Percentiles rank a stretch among this genome's conserved stretches.
These are phyloP conservation scores for Callimorpha dominula DNA, from an alignment of 2,888 invertebrate genomes.

Conservation along the genomic window DNA sequence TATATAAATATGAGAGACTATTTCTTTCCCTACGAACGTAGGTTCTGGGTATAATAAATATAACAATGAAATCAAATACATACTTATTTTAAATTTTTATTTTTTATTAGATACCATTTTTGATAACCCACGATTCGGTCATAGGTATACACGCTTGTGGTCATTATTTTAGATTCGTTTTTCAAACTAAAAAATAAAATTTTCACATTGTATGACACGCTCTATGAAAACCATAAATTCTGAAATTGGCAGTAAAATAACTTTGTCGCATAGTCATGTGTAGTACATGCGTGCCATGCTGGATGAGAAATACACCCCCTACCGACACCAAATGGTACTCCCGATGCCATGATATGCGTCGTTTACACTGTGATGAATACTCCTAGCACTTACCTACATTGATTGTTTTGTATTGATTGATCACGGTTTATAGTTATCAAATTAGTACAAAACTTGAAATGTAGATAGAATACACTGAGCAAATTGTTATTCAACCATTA, in stretches of 20 bases:
- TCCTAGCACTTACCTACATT: not conserved
- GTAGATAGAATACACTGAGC: not conserved
- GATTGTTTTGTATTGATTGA: not conserved
- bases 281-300: not conserved
- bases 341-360: too few species aligned
- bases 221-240: not conserved
- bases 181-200: not conserved
- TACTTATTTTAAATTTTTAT: not conserved
- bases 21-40: not conserved
- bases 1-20: not conserved
- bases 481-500: too few species aligned
- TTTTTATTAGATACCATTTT: too few species aligned
- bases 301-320: not conserved
- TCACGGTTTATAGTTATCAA: not conserved
- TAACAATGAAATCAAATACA: not conserved
- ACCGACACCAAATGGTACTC: not conserved
- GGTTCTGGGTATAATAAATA: not conserved
- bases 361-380: not conserved
- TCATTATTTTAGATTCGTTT: not conserved
- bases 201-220: not conserved
- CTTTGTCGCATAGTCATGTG: not conserved
- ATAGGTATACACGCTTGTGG: not conserved
- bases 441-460: not conserved
- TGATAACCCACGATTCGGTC: not conserved
- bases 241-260: not conserved